A percentile compares a stretch with the other conserved stretches of the same genome.
Conservation (phyloP, 2,113 vertebrate species). For the Mesitornis unicolor region DNA sequence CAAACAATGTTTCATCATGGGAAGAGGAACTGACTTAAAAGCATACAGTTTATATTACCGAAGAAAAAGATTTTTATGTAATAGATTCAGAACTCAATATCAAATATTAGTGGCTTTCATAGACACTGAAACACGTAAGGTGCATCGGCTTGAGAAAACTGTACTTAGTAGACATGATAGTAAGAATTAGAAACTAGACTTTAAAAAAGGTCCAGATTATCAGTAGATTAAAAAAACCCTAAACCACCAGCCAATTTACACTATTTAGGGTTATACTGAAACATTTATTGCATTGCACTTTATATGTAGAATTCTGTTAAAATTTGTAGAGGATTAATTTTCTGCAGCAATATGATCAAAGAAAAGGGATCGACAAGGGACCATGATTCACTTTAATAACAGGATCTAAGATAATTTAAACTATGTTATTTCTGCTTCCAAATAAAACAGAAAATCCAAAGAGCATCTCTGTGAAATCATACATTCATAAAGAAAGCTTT, state of each 20-base stretch:
- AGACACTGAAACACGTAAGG: background rate
- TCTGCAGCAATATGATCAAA: background rate
- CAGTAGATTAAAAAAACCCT: too few species aligned
- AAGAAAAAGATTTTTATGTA: background rate
- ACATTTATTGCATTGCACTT: background rate
- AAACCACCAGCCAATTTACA: background rate
- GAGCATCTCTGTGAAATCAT: background rate
- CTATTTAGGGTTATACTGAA: background rate
- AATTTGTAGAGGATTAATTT: background rate
- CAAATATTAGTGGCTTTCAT: background rate
- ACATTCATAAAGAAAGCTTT: background rate
- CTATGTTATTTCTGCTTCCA: background rate
- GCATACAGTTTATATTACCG: background rate
- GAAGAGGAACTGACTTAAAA: background rate
- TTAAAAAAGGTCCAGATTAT: background rate
- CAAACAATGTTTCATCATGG: background rate
- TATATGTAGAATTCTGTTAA: background rate
- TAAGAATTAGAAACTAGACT: background rate
- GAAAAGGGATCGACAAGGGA: background rate
- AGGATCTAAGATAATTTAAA: background rate
- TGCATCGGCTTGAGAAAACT: background rate
- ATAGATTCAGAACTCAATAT: background rate
- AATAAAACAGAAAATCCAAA: background rate
- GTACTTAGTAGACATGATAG: background rate
- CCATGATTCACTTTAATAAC: background rate